Evolutionary conservation across 2,113 vertebrate genomes (phyloP), one percentile per base, ranked within the genome.

Genomic region (Limanda limanda): DNA sequence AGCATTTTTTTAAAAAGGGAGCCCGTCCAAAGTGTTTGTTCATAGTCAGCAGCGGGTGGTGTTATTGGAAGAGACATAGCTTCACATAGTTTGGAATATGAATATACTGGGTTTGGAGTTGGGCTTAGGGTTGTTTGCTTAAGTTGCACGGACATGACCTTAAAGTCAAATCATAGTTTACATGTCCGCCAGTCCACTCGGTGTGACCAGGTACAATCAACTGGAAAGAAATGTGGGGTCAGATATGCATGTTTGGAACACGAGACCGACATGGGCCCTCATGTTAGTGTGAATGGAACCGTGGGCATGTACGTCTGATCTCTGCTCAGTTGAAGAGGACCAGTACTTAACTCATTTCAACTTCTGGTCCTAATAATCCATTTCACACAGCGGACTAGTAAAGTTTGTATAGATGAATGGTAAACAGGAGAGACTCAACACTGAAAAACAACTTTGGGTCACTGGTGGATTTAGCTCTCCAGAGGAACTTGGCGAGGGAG

Each of bases 31-130:
- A 11, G 71, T 63, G 75, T 79, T 81, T 85, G 75, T 84, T 18
- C 69, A 59, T 67, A 31, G 20, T 87, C 79, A 76, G 75, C 61
- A 31, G 56, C 59, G 25, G 64, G 80, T 66, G 68, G 51, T 48
- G 75, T 73, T 80, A 81, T 83, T 83, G 80, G 74, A 80, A 79
- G 68, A 85, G 83, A 83, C 71, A 58, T 52, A 31, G 31, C 6
- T 31, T 6, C 31, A 31, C 6, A 1, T 31, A 31, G 31, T 31
- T 31, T 31, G 7, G 31, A 31, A 8, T 31, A 31, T 31, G 31
- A 31, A 6, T 31, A 31, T 31, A 31, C 31, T 1, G 31, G 31
- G 31, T 42, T 42, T 42, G 40, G 40, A 42, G 12, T 45, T 51
- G 47, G 47, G 17, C 21, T 3, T 25, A 21, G 61, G 5, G 6